Base-by-base conservation (phyloP, 2,888 invertebrate species). In the Parelbella ahira region DNA sequence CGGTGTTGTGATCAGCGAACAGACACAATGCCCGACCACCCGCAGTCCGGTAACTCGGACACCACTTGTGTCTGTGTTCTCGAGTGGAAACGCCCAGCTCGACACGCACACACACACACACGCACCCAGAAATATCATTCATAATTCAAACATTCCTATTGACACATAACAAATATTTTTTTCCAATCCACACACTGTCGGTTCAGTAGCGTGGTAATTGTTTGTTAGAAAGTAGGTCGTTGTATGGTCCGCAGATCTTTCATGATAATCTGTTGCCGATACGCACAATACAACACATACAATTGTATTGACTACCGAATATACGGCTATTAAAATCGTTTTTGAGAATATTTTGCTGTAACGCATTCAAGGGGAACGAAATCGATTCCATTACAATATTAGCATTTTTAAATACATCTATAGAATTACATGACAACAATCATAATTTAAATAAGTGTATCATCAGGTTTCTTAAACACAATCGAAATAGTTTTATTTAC, bases 41-140 rank as follows among this genome's bases (percentile, higher is more conserved):
- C 84, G 80, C 73, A 64, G 78, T 44, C 58, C 60, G 60, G 51
- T 62, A 61, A 53, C 58, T 13, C 25, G 25, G 50, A 50, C 56
- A 49, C 54, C 60, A 61, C 66, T 73, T 69, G 62, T 68, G 53
- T 33, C 51, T 41, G 57, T 41, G 58, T 69, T 76, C 73, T 84
- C 77, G 66, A 74, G 64, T 76, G 81, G 71, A 79, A 79, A 59
- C 52, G 45, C 19, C 18, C 32, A 32, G 55, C 60, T 55, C 50
- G 55, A n/a, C n/a, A n/a, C n/a, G n/a, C n/a, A n/a, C n/a, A n/a
- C n/a, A n/a, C n/a, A n/a, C n/a, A n/a, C n/a, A 56, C 51, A 50
- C 60, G 58, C 67, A 68, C 70, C 61, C 54, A 65, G 69, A 72
- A 72, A 63, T 62, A 72, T 75, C 77, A 75, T 76, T 74, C 70